These are phyloP conservation scores for Coregonus suidteri DNA, from an alignment of 2,797 vertebrate species.

Conservation along the genomic window DNA sequence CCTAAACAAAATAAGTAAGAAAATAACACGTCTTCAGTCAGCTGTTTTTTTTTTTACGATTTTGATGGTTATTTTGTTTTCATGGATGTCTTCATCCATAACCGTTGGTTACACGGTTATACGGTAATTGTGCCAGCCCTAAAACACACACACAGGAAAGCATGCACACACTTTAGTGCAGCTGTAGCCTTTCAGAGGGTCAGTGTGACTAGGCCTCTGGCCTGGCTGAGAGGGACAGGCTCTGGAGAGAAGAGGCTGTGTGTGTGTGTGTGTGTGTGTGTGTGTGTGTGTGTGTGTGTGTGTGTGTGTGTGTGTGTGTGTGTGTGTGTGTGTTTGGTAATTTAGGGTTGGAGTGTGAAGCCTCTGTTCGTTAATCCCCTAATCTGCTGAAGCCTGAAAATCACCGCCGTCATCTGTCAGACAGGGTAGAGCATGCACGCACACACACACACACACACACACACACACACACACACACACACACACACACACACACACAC, in stretches of 20 bases:
- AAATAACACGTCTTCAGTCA: too few relatives aligned
- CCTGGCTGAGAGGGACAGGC: background rate
- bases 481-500: constrained; percentile 44
- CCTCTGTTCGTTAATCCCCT: constrained; percentile 75
- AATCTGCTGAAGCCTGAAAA: constrained; percentile 80
- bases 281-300: constrained; percentile 12
- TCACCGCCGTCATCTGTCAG: constrained; percentile 78
- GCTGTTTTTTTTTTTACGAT: too few relatives aligned
- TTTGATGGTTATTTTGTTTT: too few relatives aligned
- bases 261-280: constrained; percentile 9
- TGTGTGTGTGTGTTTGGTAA: constrained; percentile 40
- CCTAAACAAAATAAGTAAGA: too few relatives aligned
- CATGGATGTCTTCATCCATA: too few relatives aligned
- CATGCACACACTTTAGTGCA: too few relatives aligned
- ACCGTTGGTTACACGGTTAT: too few relatives aligned
- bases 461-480: constrained; percentile 5
- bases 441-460: too few relatives aligned
- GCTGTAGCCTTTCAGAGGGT: too few relatives aligned
- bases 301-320: constrained; percentile 10
- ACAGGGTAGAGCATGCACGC: background rate
- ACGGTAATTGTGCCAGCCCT: too few relatives aligned
- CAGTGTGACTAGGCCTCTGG: too few relatives aligned
- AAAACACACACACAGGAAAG: too few relatives aligned
- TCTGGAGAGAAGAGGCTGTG: background rate
- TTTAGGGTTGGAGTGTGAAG: constrained; percentile 76